Percentiles rank a stretch among this genome's conserved stretches.
Conservation (phyloP, 2,797 vertebrate species). For the Clarias laeviceps region DNA sequence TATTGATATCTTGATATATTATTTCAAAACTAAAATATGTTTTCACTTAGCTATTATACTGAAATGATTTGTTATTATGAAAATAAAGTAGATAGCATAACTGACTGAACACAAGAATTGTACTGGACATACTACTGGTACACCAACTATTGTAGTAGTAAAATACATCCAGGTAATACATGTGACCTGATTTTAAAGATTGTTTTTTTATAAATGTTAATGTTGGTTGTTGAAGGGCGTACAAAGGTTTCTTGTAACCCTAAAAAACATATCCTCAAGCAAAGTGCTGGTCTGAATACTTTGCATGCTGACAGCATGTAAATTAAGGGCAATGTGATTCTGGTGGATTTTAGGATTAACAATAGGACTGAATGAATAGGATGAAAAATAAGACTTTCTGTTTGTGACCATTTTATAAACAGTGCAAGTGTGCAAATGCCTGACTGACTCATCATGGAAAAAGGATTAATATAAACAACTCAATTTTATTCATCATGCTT, state of each 20-base stretch:
- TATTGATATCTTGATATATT: not conserved
- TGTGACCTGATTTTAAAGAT: too few relatives aligned
- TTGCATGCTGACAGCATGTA: conserved; percentile 1
- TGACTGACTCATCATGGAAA: not conserved
- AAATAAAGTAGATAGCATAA: not conserved
- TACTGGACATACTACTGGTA: too few relatives aligned
- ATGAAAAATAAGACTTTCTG: not conserved
- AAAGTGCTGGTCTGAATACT: not conserved
- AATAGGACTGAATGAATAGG: not conserved
- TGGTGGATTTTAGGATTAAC: not conserved
- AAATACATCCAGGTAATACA: too few relatives aligned
- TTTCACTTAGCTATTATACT: not conserved
- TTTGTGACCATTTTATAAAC: not conserved
- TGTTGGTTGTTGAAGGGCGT: not conserved
- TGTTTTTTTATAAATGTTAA: not conserved
- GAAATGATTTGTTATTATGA: not conserved
- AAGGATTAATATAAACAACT: not conserved
- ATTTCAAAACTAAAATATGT: not conserved
- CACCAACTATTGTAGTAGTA: too few relatives aligned
- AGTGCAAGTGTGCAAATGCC: not conserved
- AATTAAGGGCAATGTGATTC: conserved; percentile 10
- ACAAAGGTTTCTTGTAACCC: not conserved
- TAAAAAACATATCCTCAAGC: not conserved
- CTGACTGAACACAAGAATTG: not conserved
- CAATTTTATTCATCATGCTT: not conserved